Evolutionary conservation across 2,797 vertebrate species (phyloP).

Genomic region (Tympanoctomys barrerae): DNA sequence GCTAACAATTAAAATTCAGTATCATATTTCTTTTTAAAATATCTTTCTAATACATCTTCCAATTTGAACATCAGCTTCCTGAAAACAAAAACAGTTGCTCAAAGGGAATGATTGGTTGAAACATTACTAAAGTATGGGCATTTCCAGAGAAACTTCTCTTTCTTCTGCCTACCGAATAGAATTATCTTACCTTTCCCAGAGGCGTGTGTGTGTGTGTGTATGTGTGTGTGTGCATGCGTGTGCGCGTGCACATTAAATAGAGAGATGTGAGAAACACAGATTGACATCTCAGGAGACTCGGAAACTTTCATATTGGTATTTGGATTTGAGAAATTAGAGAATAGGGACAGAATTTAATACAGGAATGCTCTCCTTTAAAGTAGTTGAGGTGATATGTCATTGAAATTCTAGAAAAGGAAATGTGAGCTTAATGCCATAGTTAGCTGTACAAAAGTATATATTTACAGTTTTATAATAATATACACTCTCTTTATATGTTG

Average conservation of each 20-base stretch:
- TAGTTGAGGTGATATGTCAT: neutral
- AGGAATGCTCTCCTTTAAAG: constrained; percentile 9
- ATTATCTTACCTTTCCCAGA: neutral
- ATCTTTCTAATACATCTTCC: neutral
- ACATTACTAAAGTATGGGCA: neutral
- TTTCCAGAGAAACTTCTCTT: neutral
- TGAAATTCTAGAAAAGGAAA: constrained; percentile 25
- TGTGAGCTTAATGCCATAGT: neutral
- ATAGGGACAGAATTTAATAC: constrained; percentile 22
- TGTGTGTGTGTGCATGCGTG: neutral
- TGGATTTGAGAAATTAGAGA: neutral
- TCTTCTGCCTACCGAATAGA: neutral
- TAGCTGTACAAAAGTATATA: constrained; percentile 38
- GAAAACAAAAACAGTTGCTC: neutral
- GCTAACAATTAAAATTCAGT: neutral
- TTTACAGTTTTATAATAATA: constrained; percentile 16
- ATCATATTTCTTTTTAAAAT: neutral
- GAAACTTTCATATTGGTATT: neutral
- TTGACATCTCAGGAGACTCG: neutral
- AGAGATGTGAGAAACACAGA: neutral
- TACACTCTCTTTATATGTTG: neutral
- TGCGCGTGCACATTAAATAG: no score
- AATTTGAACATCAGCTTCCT: neutral
- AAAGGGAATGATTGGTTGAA: constrained; percentile 6
- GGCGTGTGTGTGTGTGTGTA: no score